Percentiles rank a stretch among this genome's conserved stretches.
These are phyloP conservation scores for Parambassis ranga DNA, from an alignment of 2,797 vertebrate species.

Conservation along the genomic window DNA sequence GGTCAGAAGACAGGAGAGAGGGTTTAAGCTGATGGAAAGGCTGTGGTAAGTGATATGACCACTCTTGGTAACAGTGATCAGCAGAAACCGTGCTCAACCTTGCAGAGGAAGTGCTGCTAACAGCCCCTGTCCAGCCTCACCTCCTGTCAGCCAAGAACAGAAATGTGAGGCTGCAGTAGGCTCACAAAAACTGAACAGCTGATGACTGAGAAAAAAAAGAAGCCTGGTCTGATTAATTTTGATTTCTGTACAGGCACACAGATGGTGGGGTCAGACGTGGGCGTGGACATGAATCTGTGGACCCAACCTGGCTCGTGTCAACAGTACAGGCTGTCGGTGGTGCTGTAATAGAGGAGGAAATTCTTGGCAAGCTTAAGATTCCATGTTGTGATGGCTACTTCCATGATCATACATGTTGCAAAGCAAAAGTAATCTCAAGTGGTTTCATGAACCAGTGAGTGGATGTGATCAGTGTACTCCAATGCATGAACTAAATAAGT, in stretches of 20 bases:
- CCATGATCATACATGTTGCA: no score
- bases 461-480: not conserved
- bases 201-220: not conserved
- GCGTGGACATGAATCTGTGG: not conserved
- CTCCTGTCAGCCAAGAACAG: not conserved
- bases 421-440: not conserved
- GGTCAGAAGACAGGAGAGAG: not conserved
- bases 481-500: not conserved
- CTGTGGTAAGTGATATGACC: not conserved
- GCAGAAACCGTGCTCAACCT: not conserved
- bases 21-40: not conserved
- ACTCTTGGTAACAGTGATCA: not conserved
- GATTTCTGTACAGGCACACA: not conserved
- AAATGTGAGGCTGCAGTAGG: not conserved
- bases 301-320: not conserved
- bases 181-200: not conserved
- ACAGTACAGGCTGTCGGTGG: not conserved
- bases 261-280: not conserved
- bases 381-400: not conserved
- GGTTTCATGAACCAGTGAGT: not conserved
- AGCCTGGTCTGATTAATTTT: not conserved
- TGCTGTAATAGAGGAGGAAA: not conserved
- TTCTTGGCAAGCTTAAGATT: not conserved
- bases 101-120: not conserved
- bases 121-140: not conserved